Evolutionary conservation across 1,140 invertebrate genomes (phyloP), one percentile per base, ranked within the genome.

Genomic region (Eubasilissa regina): DNA sequence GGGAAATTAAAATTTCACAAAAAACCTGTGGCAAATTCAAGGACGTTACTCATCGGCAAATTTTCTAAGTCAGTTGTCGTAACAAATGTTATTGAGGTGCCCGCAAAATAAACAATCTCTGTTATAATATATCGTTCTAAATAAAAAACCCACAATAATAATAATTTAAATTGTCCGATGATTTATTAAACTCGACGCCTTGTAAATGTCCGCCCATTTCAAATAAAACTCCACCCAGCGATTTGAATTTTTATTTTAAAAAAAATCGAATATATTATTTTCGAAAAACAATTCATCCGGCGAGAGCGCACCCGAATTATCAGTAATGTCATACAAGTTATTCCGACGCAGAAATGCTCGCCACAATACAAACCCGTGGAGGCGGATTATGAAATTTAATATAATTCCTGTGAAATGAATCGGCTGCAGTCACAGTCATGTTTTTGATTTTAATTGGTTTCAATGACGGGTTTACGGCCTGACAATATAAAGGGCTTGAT

Each of bases 361-460:
- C 51, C 58, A 66, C 35, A 35, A 35, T 35, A 35, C 25, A 35
- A 35, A 35, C 1, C 25, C 47, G 56, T 25, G 53, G 77, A 44
- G n/a, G 53, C 48, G n/a, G 7, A 68, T 68, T 68, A 58, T 60
- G 56, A 76, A 48, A 76, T 62, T 35, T 35, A 47, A 53, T 47
- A 76, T 64, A 76, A 64, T 76, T 76, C 10, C 15, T 12, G 17
- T 1, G 9, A 44, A 70, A 77, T 70, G 62, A 47, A 62, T 44
- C 76, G 60, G 35, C n/a, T 45, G 43, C 64, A 44, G 66, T 77
- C 77, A 66, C 77, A 77, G 74, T 35, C 80, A 35, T 81, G 80
- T 81, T 81, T 81, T 81, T 77, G 75, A 79, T 81, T 81, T 81
- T 81, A 81, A 81, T 81, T 81, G 80, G 80, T 77, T 73, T 77